These are phyloP conservation scores for Drosophila arizonae DNA, from an alignment of 1,140 invertebrate genomes.

Conservation along the genomic window DNA sequence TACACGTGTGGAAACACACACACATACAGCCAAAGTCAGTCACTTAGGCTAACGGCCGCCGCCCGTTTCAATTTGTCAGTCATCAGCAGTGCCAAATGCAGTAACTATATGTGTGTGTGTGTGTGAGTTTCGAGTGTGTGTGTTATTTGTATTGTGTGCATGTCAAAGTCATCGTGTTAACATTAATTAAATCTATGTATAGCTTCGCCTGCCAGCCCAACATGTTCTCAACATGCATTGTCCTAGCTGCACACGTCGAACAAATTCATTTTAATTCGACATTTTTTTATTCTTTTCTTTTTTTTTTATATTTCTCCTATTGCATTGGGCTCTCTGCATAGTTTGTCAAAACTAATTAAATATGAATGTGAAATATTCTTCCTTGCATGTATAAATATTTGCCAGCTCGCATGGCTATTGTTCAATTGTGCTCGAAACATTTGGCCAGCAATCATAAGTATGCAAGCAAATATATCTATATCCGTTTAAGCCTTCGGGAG, in stretches of 20 bases:
- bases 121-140: constrained; percentile 31
- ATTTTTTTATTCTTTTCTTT: constrained; percentile 18
- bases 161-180: constrained; percentile 79
- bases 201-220: constrained; percentile 49
- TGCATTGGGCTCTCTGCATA: not conserved
- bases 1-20: not conserved
- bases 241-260: constrained; percentile 9
- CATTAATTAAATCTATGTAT: constrained; percentile 76
- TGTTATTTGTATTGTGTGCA: constrained; percentile 71
- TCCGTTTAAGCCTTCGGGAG: not conserved
- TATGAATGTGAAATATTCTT: constrained; percentile 18
- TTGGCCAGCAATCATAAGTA: not conserved
- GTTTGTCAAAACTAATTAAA: constrained; percentile 48
- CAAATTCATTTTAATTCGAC: constrained; percentile 55
- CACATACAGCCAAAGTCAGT: constrained; percentile 50
- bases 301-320: constrained; percentile 30
- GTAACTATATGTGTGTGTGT: constrained; percentile 7
- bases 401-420: constrained; percentile 15
- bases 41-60: constrained; percentile 60
- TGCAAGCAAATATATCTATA: constrained; percentile 8
- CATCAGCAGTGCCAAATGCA: constrained; percentile 63
- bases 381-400: constrained; percentile 26
- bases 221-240: constrained; percentile 27
- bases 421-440: constrained; percentile 21
- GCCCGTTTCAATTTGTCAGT: constrained; percentile 74